Percentiles rank a stretch among this genome's conserved stretches.
Evolutionary conservation across 2,797 vertebrate genomes (phyloP).

Genomic region (Pitangus sulphuratus): DNA sequence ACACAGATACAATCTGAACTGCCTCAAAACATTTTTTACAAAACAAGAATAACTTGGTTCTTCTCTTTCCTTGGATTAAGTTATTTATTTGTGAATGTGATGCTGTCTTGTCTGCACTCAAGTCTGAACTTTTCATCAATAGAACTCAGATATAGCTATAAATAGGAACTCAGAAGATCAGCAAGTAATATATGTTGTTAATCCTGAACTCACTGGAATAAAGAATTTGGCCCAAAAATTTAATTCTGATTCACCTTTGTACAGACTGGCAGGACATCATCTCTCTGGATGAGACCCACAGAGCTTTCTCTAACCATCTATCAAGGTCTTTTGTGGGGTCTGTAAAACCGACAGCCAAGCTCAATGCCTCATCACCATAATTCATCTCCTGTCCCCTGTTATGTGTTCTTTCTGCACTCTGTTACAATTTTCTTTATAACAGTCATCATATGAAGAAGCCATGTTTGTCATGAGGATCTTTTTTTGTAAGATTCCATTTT

Average conservation of each 20-base stretch:
- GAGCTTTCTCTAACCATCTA: neutral
- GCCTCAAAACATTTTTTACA: neutral
- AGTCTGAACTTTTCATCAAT: neutral
- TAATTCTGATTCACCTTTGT: neutral
- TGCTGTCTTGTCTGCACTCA: neutral
- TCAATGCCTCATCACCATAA: neutral
- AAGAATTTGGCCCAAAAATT: neutral
- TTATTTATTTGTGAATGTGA: neutral
- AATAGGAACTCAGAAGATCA: neutral
- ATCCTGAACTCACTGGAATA: neutral
- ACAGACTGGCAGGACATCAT: neutral
- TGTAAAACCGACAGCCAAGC: accelerated
- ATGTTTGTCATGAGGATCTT: neutral
- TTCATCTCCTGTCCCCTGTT: neutral
- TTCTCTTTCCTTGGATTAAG: neutral
- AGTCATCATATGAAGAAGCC: neutral
- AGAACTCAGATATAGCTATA: neutral
- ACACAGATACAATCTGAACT: neutral
- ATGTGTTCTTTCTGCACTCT: neutral
- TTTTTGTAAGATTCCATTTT: neutral
- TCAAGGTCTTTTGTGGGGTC: neutral
- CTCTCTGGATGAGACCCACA: neutral
- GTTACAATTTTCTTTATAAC: neutral
- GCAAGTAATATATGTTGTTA: neutral
- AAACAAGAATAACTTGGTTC: neutral